phyloP scores from a whole-genome alignment of 2,113 vertebrate genomes.

The Pygoscelis adeliae region DNA sequence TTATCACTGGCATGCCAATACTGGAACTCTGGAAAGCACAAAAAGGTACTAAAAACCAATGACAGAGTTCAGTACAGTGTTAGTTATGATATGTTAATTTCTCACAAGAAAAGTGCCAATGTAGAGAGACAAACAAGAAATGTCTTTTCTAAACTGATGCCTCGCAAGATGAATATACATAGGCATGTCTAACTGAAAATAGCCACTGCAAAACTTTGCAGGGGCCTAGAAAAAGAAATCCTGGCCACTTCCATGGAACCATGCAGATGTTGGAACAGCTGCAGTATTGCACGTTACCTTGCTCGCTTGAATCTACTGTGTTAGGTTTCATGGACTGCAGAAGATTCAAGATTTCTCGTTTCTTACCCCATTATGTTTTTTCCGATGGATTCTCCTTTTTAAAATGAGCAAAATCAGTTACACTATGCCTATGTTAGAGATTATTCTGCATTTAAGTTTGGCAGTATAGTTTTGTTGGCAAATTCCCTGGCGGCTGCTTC shows the following conservation, averaged over 20 bases:
- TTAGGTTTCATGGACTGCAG: not conserved
- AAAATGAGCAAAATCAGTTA: not conserved
- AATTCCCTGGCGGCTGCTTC: not conserved
- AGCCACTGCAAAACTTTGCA: not conserved
- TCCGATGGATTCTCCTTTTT: not conserved
- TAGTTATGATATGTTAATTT: not conserved
- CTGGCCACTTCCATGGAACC: not conserved
- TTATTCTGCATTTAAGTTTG: not conserved
- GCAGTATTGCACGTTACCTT: not conserved
- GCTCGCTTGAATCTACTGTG: not conserved
- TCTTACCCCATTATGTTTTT: not conserved
- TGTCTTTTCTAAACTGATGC: not conserved
- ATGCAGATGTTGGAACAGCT: not conserved
- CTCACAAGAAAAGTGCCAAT: not conserved
- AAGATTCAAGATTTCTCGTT: not conserved
- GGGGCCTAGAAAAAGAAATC: not conserved
- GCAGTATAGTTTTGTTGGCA: not conserved
- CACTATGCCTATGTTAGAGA: not conserved
- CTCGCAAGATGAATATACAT: not conserved
- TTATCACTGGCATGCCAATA: not conserved
- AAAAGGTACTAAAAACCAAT: not conserved
- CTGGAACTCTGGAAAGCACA: constrained; percentile 26
- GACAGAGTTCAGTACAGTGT: not conserved
- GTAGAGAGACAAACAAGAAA: not conserved
- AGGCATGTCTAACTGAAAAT: not conserved